Evolutionary conservation across 2,888 invertebrate species (phyloP).

Genomic region (Microchrysa polita): DNA sequence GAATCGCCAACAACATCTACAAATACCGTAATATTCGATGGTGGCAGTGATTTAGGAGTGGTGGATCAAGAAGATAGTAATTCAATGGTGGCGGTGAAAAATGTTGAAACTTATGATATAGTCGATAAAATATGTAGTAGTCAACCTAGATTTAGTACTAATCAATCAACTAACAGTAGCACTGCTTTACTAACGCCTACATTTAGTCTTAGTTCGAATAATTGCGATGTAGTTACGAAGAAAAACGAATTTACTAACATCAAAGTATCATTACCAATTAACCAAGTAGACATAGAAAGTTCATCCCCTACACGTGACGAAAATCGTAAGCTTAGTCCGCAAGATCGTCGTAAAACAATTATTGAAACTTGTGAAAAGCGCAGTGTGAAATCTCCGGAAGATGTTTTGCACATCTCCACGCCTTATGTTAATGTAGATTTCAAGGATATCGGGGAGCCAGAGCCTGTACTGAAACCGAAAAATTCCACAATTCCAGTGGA

Average conservation of each 20-base stretch:
- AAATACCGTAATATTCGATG: constrained; percentile 66
- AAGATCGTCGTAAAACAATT: constrained; percentile 45
- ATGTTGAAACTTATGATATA: constrained; percentile 3
- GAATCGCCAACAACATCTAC: constrained; percentile 46
- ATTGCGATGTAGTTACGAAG: constrained; percentile 17
- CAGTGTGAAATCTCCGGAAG: constrained; percentile 43
- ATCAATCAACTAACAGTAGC: constrained; percentile 1
- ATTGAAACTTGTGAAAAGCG: constrained; percentile 47
- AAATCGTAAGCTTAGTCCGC: not conserved
- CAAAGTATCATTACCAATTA: not conserved
- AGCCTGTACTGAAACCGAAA: constrained; percentile 32
- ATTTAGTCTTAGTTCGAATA: constrained; percentile 38
- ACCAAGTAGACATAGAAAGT: not conserved
- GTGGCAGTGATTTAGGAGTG: constrained; percentile 19
- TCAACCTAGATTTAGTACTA: constrained; percentile 21
- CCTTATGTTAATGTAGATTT: constrained; percentile 47
- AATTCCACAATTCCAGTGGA: not conserved
- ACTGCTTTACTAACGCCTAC: constrained; percentile 38
- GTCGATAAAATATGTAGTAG: constrained; percentile 12
- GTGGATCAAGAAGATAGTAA: constrained; percentile 7
- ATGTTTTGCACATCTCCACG: constrained; percentile 42
- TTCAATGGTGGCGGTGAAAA: constrained; percentile 19
- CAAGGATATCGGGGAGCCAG: constrained; percentile 33
- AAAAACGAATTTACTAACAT: constrained; percentile 32
- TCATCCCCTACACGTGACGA: no score